A percentile compares a stretch with the other conserved stretches of the same genome.
These are phyloP conservation scores for Cathartes aura DNA, from an alignment of 2,113 vertebrate genomes.

Conservation along the genomic window DNA sequence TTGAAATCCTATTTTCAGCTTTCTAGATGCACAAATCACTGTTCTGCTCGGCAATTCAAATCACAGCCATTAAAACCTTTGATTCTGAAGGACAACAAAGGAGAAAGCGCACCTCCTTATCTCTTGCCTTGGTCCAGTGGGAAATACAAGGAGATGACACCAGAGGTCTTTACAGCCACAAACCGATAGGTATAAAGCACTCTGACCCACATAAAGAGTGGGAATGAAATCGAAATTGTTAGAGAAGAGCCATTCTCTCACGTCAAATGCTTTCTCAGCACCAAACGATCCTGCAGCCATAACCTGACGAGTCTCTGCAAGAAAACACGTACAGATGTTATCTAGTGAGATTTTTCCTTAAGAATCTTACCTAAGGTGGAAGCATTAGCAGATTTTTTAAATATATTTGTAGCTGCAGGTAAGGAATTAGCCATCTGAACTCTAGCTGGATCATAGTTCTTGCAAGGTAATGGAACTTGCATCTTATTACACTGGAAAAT, in stretches of 20 bases:
- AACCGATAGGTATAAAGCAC: not conserved
- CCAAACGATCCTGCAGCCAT: not conserved
- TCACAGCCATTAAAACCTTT: not conserved
- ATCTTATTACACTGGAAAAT: not conserved
- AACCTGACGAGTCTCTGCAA: not conserved
- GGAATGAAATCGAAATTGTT: not conserved
- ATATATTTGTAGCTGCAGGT: not conserved
- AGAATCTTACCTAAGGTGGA: not conserved
- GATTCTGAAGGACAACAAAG: constrained; percentile 23
- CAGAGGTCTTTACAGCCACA: not conserved
- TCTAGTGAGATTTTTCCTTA: not conserved
- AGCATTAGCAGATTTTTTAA: not conserved
- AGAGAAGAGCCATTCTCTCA: not conserved
- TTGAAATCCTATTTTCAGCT: constrained; percentile 46
- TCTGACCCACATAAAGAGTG: not conserved
- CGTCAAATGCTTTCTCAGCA: not conserved
- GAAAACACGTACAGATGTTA: not conserved
- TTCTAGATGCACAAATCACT: constrained; percentile 5
- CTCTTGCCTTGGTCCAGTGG: not conserved
- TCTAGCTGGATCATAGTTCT: not conserved
- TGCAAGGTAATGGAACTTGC: not conserved
- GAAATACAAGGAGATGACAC: not conserved
- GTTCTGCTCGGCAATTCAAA: not conserved
- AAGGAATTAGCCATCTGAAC: constrained; percentile 12
- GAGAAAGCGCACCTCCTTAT: not conserved